phyloP scores from a whole-genome alignment of 2,888 invertebrate species.

The Candidula unifasciata region DNA sequence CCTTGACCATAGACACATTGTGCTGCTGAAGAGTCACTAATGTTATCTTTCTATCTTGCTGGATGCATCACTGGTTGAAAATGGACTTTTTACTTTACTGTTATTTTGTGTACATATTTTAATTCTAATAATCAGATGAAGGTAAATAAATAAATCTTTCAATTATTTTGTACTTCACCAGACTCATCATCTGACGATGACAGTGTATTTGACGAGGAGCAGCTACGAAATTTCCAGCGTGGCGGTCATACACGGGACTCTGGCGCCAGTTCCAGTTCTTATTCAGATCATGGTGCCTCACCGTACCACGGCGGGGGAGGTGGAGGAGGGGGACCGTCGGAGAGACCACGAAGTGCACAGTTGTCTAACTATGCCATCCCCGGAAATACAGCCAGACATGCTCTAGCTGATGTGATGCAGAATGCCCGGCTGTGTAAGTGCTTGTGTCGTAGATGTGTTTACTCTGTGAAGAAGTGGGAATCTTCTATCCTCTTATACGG shows the following conservation, averaged over 20 bases:
- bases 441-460: too few relatives aligned
- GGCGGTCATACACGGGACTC: constrained; percentile 69
- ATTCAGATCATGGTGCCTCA: constrained; percentile 61
- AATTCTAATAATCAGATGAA: too few relatives aligned
- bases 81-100: too few relatives aligned
- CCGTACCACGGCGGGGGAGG: constrained; percentile 49
- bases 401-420: constrained; percentile 84
- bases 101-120: too few relatives aligned
- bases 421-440: constrained; percentile 68
- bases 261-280: constrained; percentile 70
- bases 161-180: neutral
- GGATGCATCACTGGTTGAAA: too few relatives aligned
- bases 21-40: too few relatives aligned
- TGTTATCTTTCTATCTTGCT: too few relatives aligned
- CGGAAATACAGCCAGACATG: constrained; percentile 81
- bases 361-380: constrained; percentile 74
- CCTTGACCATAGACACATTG: too few relatives aligned
- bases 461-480: too few relatives aligned
- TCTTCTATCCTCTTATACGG: too few relatives aligned
- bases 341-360: constrained; percentile 69
- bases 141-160: neutral
- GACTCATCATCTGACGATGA: constrained; percentile 74
- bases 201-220: constrained; percentile 74
- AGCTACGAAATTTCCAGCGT: constrained; percentile 68
- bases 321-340: constrained; percentile 54